phyloP scores from a whole-genome alignment of 2,888 invertebrate genomes.

The Acanthosoma haemorrhoidale region DNA sequence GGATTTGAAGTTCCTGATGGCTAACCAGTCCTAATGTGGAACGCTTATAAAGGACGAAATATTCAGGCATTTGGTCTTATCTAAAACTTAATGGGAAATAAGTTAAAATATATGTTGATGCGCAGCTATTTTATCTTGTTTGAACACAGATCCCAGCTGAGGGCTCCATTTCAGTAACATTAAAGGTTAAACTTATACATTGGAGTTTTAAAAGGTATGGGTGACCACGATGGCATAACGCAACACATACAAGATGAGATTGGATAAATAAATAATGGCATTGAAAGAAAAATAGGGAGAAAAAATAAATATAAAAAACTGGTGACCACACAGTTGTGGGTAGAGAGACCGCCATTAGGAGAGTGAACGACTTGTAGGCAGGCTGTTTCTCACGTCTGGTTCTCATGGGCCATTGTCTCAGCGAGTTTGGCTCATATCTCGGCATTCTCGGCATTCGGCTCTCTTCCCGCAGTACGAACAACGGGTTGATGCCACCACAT shows the following conservation, averaged over 20 bases:
- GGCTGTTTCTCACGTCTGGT: not conserved
- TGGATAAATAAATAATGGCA: not conserved
- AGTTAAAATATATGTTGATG: too few species aligned
- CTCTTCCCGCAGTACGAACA: not conserved
- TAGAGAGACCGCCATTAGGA: not conserved
- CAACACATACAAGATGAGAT: not conserved
- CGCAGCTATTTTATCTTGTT: too few species aligned
- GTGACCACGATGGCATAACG: too few species aligned
- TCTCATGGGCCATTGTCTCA: constrained; percentile 1
- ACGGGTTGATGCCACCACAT: not conserved
- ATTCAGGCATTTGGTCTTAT: too few species aligned
- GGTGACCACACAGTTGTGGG: constrained; percentile 3
- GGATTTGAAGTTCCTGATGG: too few species aligned
- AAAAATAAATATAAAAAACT: not conserved
- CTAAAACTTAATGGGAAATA: too few species aligned
- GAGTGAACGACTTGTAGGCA: not conserved
- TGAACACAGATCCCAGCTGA: too few species aligned
- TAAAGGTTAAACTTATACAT: too few species aligned
- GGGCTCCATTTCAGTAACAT: too few species aligned
- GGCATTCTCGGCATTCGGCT: not conserved
- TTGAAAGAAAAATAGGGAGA: not conserved
- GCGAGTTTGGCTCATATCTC: not conserved
- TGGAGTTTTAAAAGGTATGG: too few species aligned
- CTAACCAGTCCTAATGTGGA: too few species aligned
- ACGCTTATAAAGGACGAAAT: too few species aligned